Conservation (phyloP, 2,797 vertebrate genomes). For the Notoglanidium macrostoma region DNA sequence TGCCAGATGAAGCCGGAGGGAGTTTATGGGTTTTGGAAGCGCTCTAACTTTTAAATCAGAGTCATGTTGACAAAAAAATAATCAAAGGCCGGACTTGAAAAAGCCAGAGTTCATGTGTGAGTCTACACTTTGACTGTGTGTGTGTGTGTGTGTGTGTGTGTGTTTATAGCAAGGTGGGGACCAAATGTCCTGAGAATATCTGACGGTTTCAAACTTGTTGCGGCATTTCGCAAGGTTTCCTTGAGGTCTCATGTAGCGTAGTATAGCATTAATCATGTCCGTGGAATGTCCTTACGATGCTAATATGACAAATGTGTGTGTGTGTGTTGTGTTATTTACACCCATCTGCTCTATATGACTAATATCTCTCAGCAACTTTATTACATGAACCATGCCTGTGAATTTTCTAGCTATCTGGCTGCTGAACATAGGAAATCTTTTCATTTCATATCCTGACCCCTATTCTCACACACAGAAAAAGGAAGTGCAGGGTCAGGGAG, state of each 20-base stretch:
- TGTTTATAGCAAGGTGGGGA: not conserved
- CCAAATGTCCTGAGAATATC: not conserved
- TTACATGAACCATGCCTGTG: not conserved
- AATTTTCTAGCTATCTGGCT: not conserved
- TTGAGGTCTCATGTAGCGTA: not conserved
- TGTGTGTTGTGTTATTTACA: conserved; percentile 7
- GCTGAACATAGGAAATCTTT: not conserved
- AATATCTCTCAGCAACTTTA: not conserved
- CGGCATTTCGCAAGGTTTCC: not conserved
- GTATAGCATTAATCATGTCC: not conserved
- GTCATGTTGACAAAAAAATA: conserved; percentile 54
- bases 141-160: conserved; percentile 6
- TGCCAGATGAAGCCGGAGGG: conserved; percentile 63
- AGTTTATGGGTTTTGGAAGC: conserved; percentile 60
- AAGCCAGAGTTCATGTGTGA: conserved; percentile 54
- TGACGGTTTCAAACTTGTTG: not conserved
- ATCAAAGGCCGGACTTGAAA: conserved; percentile 62
- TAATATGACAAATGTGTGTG: conserved; percentile 11
- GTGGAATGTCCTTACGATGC: not conserved
- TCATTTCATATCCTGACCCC: not conserved
- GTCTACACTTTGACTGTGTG: not conserved
- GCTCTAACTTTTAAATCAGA: conserved; percentile 61
- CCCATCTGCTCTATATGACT: not conserved
- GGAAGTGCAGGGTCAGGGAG: conserved; percentile 13
- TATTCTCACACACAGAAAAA: conserved; percentile 15